phyloP scores from a whole-genome alignment of 2,888 invertebrate genomes.

The Leucophenga maculata region DNA sequence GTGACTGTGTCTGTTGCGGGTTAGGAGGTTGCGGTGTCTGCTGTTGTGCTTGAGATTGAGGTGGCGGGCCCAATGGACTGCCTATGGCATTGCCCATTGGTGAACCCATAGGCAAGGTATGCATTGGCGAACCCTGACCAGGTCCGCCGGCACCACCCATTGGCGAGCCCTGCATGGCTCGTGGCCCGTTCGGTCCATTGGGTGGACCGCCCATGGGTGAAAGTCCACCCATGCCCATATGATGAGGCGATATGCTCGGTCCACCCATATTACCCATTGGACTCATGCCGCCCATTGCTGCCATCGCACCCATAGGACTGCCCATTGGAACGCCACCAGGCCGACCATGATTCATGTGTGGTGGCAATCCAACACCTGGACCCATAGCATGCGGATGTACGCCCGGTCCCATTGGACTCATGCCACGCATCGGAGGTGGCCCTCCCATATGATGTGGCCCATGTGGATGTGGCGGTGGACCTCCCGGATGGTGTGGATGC shows the following conservation, averaged over 20 bases:
- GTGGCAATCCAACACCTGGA: slow-evolving; percentile 67
- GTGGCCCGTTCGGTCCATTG: slow-evolving; percentile 73
- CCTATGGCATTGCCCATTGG: slow-evolving; percentile 82
- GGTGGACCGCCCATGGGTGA: slow-evolving; percentile 74
- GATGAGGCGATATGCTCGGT: slow-evolving; percentile 71
- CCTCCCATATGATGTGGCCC: slow-evolving; percentile 76
- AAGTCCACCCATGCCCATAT: slow-evolving; percentile 72
- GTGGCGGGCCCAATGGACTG: slow-evolving; percentile 54
- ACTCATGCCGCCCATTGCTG: slow-evolving; percentile 74
- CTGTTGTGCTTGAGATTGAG: slow-evolving; percentile 44
- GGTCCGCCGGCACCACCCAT: slow-evolving; percentile 77
- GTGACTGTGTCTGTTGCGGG: slow-evolving; percentile 67
- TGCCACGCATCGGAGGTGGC: slow-evolving; percentile 72
- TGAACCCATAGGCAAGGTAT: slow-evolving; percentile 81
- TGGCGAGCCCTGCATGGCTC: slow-evolving; percentile 78
- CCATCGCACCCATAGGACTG: slow-evolving; percentile 76
- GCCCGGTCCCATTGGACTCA: slow-evolving; percentile 68
- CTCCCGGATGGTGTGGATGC: slow-evolving; percentile 80
- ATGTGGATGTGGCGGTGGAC: slow-evolving; percentile 75
- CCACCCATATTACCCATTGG: slow-evolving; percentile 74
- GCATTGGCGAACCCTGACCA: slow-evolving; percentile 79
- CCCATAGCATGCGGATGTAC: slow-evolving; percentile 67
- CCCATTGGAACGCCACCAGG: slow-evolving; percentile 69
- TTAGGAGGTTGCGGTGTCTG: slow-evolving; percentile 51
- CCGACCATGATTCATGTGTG: slow-evolving; percentile 69